Base-by-base conservation (phyloP, 2,888 invertebrate species). In the Kryphioiulus occultus region DNA sequence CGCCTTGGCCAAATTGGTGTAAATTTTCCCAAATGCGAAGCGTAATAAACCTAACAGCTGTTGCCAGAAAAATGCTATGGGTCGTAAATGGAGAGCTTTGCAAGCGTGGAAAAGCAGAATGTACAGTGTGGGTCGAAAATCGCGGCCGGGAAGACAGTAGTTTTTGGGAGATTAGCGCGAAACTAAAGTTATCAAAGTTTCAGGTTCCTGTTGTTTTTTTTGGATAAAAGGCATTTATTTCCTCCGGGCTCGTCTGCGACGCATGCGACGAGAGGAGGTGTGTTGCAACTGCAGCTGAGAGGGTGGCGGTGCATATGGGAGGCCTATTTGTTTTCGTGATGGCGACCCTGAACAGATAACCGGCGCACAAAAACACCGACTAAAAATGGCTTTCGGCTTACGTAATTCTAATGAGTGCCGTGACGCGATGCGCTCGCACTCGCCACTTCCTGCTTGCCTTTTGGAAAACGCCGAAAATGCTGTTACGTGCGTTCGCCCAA, bases 401-500 rank as follows among this genome's bases (percentile, higher is more conserved):
- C 53, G 53, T 53, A 53, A 53, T 53, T 53, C n/a, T 53, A 53
- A 53, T 53, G 53, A 53, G n/a, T n/a, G 53, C 15, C 53, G 53
- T 53, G 53, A 53, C 53, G 53, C n/a, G 53, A 53, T 53, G 53
- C 53, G 19, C 47, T 47, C 47, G 15, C 17, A 47, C 15, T 19
- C 47, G 47, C 53, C 15, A 53, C 53, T 53, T 53, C 53, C 53
- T 53, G 53, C 53, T 53, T 47, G 47, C 15, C 3, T 47, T 47
- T 47, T 47, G 7, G 3, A 47, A 47, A 47, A 53, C n/a, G 53
- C n/a, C n/a, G 53, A 53, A 53, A 53, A 53, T n/a, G 53, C 19
- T 53, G 53, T 53, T 53, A 53, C 53, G 53, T 53, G 53, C 53
- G 53, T 53, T 53, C n/a, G 53, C n/a, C 53, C 53, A 53, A 53